Evolutionary conservation across 2,888 invertebrate species (phyloP).

Genomic region (Spilarctia lutea): DNA sequence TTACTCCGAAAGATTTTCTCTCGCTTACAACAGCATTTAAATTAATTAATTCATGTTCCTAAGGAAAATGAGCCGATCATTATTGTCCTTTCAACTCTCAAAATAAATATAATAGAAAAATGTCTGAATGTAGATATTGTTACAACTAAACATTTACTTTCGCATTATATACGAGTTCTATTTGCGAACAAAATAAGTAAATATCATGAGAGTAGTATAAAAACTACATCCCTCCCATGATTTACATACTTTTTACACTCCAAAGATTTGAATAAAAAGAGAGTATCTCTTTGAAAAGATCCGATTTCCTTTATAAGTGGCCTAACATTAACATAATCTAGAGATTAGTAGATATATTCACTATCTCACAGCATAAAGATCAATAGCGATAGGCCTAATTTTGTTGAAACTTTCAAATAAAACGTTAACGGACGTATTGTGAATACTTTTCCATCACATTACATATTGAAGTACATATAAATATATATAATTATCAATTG

Average conservation of each 20-base stretch:
- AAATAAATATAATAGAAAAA: neutral
- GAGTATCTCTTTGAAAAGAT: slow-evolving; percentile 52
- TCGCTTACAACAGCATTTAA: too few species aligned
- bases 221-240: slow-evolving; percentile 40
- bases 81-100: too few species aligned
- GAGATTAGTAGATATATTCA: slow-evolving; percentile 53
- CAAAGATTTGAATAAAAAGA: slow-evolving; percentile 60
- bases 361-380: slow-evolving; percentile 33
- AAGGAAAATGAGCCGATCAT: too few species aligned
- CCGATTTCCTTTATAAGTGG: slow-evolving; percentile 53
- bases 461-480: neutral
- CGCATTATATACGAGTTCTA: neutral
- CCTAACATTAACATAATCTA: slow-evolving; percentile 67
- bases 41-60: too few species aligned
- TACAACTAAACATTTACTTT: neutral
- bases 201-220: slow-evolving; percentile 15
- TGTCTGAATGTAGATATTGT: neutral
- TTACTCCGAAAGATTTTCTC: too few species aligned
- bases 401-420: slow-evolving; percentile 25
- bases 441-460: slow-evolving; percentile 18
- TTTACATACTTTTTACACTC: slow-evolving; percentile 63
- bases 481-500: neutral
- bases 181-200: neutral
- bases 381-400: slow-evolving; percentile 23
- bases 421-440: slow-evolving; percentile 31